Evolutionary conservation across 1,140 invertebrate species (phyloP), one percentile per base, ranked within the genome.

Genomic region (Meteorus sp.): DNA sequence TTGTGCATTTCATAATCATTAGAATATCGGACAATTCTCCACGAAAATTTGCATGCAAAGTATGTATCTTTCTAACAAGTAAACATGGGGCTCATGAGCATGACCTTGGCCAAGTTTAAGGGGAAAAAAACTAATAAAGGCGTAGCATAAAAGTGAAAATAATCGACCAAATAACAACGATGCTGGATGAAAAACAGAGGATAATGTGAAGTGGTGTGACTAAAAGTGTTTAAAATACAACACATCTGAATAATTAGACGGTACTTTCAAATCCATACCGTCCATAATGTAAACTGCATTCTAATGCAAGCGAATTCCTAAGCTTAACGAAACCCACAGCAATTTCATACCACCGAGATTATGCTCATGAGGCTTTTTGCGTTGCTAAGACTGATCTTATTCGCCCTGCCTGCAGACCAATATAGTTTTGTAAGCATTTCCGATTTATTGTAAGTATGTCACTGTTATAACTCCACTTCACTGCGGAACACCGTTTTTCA

Each of bases 351-450:
- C n/a, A n/a, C n/a, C n/a, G 50, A 59, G 54, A 58, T 17, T 41
- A 48, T 41, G 52, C 31, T 45, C 29, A 43, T n/a, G n/a, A 27
- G 59, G 39, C 41, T 60, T 44, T 23, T 20, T 29, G 31, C 33
- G 17, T 52, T 9, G 31, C 6, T 20, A 56, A 51, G 74, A 75
- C 74, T 79, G 75, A 79, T 79, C 75, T 74, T 76, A 72, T 76
- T 75, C 58, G 66, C 66, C 72, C 62, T 68, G 72, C 63, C 71
- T 76, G 68, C 65, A 66, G 65, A 70, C 61, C 31, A 61, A 41
- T 25, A 15, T 37, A 43, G 13, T 50, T 41, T 27, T 35, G 6
- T 57, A 57, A 48, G 6, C 54, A 54, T 59, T 45, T 37, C 20
- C 41, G 37, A 43, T 27, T 31, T 39, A 41, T 51, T n/a, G 5